These are phyloP conservation scores for Dermatemys mawii DNA, from an alignment of 2,113 vertebrate genomes.

Conservation along the genomic window DNA sequence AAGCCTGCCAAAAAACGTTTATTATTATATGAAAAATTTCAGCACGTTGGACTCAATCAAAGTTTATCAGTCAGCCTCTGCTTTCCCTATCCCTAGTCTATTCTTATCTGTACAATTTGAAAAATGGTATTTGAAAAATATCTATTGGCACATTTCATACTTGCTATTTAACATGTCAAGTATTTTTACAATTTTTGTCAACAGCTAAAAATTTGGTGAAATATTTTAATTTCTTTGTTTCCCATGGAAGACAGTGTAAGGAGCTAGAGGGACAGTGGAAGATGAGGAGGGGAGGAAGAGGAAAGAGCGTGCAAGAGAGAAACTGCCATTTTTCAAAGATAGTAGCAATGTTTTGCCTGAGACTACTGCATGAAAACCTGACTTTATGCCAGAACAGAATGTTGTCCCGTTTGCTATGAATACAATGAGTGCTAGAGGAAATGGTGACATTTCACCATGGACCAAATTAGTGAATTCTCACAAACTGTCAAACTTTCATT, in stretches of 20 bases:
- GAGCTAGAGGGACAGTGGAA: not conserved
- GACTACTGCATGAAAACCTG: not conserved
- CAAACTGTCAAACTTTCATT: not conserved
- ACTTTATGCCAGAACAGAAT: not conserved
- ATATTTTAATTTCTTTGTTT: not conserved
- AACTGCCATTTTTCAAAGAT: not conserved
- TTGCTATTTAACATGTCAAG: not conserved
- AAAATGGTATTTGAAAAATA: not conserved
- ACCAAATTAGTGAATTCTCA: not conserved
- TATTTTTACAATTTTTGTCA: not conserved
- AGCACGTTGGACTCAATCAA: not conserved
- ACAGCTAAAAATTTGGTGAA: not conserved
- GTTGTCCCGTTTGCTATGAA: not conserved
- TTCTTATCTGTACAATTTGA: not conserved
- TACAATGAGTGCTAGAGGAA: not conserved
- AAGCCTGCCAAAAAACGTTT: not conserved
- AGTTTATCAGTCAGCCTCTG: accelerated
- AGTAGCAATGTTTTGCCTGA: not conserved
- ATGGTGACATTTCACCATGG: not conserved
- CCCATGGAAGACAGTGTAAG: not conserved
- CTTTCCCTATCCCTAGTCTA: not conserved
- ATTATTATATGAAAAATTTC: not conserved
- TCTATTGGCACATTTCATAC: not conserved
- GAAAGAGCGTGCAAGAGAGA: not conserved
- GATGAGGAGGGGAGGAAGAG: not conserved